Evolutionary conservation across 2,888 invertebrate genomes (phyloP).

Genomic region (Cetonia aurata): DNA sequence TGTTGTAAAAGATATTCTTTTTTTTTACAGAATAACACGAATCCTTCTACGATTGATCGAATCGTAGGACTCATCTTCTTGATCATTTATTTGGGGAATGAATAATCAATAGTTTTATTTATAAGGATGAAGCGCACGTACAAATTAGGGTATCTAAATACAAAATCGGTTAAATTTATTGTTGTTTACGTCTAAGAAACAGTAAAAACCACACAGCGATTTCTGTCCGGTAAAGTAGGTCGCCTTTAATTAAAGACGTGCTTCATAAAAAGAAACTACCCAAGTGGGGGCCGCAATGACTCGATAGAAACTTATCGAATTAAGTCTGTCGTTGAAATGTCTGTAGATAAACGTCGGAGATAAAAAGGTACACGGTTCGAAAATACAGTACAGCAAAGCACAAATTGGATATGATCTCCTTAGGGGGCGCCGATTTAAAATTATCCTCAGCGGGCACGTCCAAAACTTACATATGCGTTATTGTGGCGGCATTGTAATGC

Average conservation of each 20-base stretch:
- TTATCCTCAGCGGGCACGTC: background rate
- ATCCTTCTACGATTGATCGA: too few relatives aligned
- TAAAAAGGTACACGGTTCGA: slow-evolving; percentile 5
- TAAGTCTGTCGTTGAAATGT: slow-evolving; percentile 1
- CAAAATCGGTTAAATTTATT: slow-evolving; percentile 3
- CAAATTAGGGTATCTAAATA: background rate
- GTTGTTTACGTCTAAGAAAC: slow-evolving; percentile 10
- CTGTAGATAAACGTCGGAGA: background rate
- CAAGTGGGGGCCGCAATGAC: background rate
- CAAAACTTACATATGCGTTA: background rate
- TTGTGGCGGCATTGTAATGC: background rate
- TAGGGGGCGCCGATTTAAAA: background rate
- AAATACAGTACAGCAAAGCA: background rate
- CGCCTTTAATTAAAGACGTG: slow-evolving; percentile 22
- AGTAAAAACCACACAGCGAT: background rate
- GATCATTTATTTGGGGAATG: too few relatives aligned
- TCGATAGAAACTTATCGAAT: slow-evolving; percentile 28
- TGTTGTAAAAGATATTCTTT: too few relatives aligned
- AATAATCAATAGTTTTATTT: too few relatives aligned
- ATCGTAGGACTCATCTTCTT: too few relatives aligned
- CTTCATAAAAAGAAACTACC: background rate
- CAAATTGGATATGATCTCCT: background rate
- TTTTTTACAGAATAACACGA: too few relatives aligned
- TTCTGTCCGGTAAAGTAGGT: slow-evolving; percentile 10
- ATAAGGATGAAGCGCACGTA: background rate